Evolutionary conservation across 1,140 invertebrate species (phyloP).

Genomic region (Philotrypesis tridentata): DNA sequence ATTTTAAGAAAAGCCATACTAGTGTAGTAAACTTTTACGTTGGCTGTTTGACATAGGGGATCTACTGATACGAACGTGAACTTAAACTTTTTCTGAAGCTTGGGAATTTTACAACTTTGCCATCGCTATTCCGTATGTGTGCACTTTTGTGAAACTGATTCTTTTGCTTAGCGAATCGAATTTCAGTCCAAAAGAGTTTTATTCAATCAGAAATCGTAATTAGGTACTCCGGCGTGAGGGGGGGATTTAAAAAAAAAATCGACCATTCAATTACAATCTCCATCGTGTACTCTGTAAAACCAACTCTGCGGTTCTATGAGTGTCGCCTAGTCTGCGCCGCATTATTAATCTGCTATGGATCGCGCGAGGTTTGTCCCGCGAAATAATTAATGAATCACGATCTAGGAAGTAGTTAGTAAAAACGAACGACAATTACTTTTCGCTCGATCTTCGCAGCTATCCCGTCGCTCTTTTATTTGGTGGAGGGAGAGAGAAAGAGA

Average conservation of each 20-base stretch:
- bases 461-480: neutral
- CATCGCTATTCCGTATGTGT: too few species aligned
- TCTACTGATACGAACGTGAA: neutral
- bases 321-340: too few species aligned
- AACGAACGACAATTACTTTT: neutral
- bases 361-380: neutral
- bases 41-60: neutral
- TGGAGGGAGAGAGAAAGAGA: too few species aligned
- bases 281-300: too few species aligned
- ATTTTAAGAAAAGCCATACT: neutral
- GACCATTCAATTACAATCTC: too few species aligned
- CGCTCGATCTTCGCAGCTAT: neutral
- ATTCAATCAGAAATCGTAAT: too few species aligned
- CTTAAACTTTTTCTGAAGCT: neutral
- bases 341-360: neutral
- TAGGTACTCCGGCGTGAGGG: too few species aligned
- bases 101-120: neutral
- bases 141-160: neutral
- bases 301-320: too few species aligned
- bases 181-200: too few species aligned
- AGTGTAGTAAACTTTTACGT: neutral
- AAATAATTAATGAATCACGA: slow-evolving; percentile 14
- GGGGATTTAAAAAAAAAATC: too few species aligned
- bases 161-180: too few species aligned
- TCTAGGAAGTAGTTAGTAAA: neutral